Conservation (phyloP, 2,797 vertebrate genomes). For the Ctenosaura bakeri region DNA sequence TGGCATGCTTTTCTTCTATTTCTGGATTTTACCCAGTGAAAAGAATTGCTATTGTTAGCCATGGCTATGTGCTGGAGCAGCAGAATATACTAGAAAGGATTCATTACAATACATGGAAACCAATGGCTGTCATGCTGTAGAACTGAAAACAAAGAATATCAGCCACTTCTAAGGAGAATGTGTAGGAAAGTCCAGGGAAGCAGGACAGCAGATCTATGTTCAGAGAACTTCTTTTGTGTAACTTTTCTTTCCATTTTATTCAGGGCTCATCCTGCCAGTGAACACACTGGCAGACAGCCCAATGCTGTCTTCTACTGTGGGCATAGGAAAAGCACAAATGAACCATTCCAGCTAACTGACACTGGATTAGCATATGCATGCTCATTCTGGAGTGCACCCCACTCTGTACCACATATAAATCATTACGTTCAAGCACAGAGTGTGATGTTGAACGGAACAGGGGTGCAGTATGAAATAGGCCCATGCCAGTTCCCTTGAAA, state of each 20-base stretch:
- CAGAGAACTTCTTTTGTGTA: constrained; percentile 50
- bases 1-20: constrained; percentile 9
- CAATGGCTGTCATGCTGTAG: constrained; percentile 49
- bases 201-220: constrained; percentile 42
- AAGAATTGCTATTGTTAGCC: constrained; percentile 42
- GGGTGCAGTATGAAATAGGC: not conserved
- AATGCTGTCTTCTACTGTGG: not conserved
- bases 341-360: not conserved
- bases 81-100: constrained; percentile 56
- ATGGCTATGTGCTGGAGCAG: constrained; percentile 59
- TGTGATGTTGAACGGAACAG: not conserved
- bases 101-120: constrained; percentile 51
- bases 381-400: not conserved
- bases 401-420: not conserved
- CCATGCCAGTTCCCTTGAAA: not conserved
- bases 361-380: not conserved
- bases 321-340: not conserved
- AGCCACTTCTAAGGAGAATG: constrained; percentile 38
- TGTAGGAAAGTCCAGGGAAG: constrained; percentile 8
- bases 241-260: not conserved
- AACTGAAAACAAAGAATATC: constrained; percentile 60
- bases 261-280: not conserved
- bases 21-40: not conserved
- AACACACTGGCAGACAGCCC: not conserved
- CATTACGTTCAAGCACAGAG: not conserved